Base-by-base conservation (phyloP, 2,113 vertebrate species). In the Taxidea taxus region DNA sequence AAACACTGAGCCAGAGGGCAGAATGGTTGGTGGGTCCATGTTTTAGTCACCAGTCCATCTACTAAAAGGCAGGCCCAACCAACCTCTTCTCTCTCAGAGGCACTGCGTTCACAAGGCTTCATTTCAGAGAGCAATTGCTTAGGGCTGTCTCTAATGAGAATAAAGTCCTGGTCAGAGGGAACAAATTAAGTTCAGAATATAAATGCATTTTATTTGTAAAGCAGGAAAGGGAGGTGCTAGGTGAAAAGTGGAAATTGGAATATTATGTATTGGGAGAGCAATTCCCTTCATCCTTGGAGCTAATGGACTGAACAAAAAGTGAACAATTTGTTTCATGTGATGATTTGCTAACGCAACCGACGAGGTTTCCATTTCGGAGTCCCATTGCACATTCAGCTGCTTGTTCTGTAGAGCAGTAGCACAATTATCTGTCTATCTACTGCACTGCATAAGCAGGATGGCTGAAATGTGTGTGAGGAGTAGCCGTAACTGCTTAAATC, bases 261-360 rank as follows among this genome's bases (percentile, higher is more conserved):
- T 98, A 98, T 98, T 98, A 98, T 97, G 97, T 54, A 1, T 98
- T 98, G 97, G 97, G 96, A 98, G 98, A 98, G 98, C 98, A 98
- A 88, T 98, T 99, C 98, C 98, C 98, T 98, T 98, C 95, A 98
- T 98, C 97, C 98, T 97, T 97, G 97, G 83, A 97, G 97, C 98
- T 99, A 99, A 99, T 99, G 98, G 98, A 98, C 98, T 98, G 98
- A 98, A 96, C 98, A 98, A 97, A 98, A 98, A 98, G 98, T 97
- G 98, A 99, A 98, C 98, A 98, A 98, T 98, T 98, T 98, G 98
- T 98, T 99, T 99, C 98, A 80, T 98, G 97, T 98, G 97, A 90
- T 99, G 98, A 99, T 98, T 99, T 98, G 98, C 98, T 98, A 98
- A 98, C 94, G 97, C 95, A 97, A 98, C 97, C 98, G 98, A 98